Base-by-base conservation (phyloP, 2,888 invertebrate species). In the Anorthoa munda region DNA sequence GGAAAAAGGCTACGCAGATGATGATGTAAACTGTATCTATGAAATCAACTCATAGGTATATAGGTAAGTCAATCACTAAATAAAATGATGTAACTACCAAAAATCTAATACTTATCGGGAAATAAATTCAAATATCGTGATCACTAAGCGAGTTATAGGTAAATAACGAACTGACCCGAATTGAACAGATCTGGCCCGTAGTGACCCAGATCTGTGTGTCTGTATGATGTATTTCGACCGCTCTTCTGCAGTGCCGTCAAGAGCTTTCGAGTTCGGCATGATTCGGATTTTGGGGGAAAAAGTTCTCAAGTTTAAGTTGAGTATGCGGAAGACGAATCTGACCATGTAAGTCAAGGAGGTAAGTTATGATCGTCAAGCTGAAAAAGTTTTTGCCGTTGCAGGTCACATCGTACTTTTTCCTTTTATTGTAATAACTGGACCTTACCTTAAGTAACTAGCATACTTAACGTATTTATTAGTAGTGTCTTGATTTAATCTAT, bases 151-250 rank as follows among this genome's bases (percentile, higher is more conserved):
- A 86, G 82, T 75, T 51, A 23, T 81, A 66, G 59, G 81, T 76
- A 86, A 86, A 81, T 83, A 86, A 46, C 53, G 71, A 59, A 66
- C 65, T 79, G 76, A 76, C 77, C 67, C 58, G 60, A 69, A 50
- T 18, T 76, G 45, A 56, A 51, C 75, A 64, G 60, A 70, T 50
- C 39, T 64, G 50, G 21, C 53, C 76, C 64, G 60, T 59, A 74
- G 66, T 86, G 86, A 84, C 82, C 86, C 65, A 81, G 79, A 80
- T 86, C 69, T 31, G 53, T 79, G 66, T 82, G 78, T 75, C 74
- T 72, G 69, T 75, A 76, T 79, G 76, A 78, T 80, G 74, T 84
- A 76, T 70, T 67, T 56, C 67, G 72, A 72, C 81, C 84, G 64
- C 75, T 81, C 73, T 67, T 71, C 70, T 67, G 46, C 79, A 59